phyloP scores from a whole-genome alignment of 37 sponge, comb jelly and placozoan genomes.

The Amphimedon queenslandica region DNA sequence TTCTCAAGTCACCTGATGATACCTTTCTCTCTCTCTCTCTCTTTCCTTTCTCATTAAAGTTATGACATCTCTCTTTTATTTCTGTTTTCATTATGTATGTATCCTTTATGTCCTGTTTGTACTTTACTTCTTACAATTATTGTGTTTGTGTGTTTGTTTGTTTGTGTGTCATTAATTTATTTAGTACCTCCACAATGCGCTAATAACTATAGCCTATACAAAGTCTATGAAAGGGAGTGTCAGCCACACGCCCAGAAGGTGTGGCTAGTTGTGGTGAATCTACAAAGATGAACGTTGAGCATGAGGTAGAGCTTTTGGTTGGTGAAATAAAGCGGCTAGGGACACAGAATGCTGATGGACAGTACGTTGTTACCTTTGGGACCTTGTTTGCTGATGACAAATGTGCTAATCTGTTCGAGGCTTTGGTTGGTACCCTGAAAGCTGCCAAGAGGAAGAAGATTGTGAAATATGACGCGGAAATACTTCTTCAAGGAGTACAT shows the following conservation, averaged over 20 bases:
- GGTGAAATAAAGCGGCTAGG: constrained; percentile 85
- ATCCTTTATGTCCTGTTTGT: no score
- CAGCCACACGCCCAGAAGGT: neutral
- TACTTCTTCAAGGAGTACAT: constrained; percentile 84
- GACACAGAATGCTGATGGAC: constrained; percentile 58
- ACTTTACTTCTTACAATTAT: neutral
- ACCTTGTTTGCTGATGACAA: constrained; percentile 78
- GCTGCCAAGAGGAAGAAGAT: constrained; percentile 94
- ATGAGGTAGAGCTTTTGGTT: constrained; percentile 79
- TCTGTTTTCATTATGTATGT: neutral
- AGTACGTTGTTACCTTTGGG: constrained; percentile 73
- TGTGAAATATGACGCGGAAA: constrained; percentile 75
- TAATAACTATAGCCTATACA: neutral
- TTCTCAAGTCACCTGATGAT: constrained; percentile 37
- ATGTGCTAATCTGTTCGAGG: constrained; percentile 91
- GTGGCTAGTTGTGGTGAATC: neutral
- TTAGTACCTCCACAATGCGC: neutral
- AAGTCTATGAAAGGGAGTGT: neutral
- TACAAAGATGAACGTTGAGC: constrained; percentile 73
- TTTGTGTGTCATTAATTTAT: neutral
- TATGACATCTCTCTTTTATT: neutral
- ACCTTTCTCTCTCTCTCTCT: neutral
- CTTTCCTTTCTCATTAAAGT: neutral
- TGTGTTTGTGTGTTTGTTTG: neutral
- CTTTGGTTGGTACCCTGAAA: constrained; percentile 83